phyloP scores from a whole-genome alignment of 1,140 invertebrate genomes.

The Hyles euphorbiae region DNA sequence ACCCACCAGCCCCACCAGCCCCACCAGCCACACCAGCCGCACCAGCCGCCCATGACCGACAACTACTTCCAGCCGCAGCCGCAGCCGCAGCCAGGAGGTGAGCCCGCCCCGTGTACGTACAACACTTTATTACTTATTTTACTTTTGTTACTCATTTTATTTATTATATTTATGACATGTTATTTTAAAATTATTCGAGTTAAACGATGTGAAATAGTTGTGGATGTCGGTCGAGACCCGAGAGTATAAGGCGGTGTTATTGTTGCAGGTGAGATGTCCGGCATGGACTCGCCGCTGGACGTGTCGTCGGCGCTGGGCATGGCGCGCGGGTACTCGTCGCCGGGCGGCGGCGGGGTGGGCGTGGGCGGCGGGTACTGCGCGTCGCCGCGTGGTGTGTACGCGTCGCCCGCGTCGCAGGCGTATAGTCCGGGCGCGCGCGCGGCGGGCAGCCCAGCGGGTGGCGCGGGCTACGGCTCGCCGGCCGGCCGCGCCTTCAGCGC shows the following conservation, averaged over 20 bases:
- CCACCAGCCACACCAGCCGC: constrained; percentile 35
- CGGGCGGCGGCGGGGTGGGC: constrained; percentile 26
- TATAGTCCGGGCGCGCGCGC: constrained; percentile 49
- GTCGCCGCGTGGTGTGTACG: constrained; percentile 55
- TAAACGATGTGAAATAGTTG: not conserved
- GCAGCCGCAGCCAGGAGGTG: not conserved
- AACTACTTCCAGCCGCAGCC: not conserved
- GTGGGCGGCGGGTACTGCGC: constrained; percentile 26
- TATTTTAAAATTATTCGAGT: not conserved
- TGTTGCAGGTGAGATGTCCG: constrained; percentile 9
- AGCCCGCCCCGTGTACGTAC: not conserved
- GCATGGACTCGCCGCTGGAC: constrained; percentile 46
- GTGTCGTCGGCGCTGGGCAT: constrained; percentile 32
- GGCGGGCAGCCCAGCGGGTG: constrained; percentile 14
- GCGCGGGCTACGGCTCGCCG: constrained; percentile 25
- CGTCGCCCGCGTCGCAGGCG: constrained; percentile 50
- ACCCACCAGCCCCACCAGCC: constrained; percentile 21
- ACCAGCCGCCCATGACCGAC: constrained; percentile 1
- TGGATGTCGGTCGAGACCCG: not conserved
- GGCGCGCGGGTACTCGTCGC: constrained; percentile 37
- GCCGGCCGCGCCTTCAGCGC: constrained; percentile 42
- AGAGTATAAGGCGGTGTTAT: not conserved
- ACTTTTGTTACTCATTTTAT: not conserved
- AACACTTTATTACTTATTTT: not conserved
- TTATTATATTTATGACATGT: not conserved